Percentiles rank a stretch among this genome's conserved stretches.
These are phyloP conservation scores for Latheticus oryzae DNA, from an alignment of 2,888 invertebrate genomes.

Conservation along the genomic window DNA sequence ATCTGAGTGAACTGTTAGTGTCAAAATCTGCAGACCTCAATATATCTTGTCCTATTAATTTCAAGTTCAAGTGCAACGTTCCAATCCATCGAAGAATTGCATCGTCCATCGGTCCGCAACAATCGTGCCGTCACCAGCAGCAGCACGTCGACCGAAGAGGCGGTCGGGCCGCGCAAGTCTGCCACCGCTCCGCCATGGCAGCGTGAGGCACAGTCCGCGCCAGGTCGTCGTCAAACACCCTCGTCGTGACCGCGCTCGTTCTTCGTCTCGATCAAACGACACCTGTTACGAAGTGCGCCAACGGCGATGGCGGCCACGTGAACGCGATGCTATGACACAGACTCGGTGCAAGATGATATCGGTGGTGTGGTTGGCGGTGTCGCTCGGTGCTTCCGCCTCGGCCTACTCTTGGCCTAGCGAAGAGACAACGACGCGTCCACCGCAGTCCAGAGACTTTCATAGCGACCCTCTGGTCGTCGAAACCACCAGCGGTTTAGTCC, in stretches of 20 bases:
- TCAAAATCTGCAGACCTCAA: too few species aligned
- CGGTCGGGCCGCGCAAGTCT: conserved; percentile 52
- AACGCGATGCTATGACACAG: conserved; percentile 21
- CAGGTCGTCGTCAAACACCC: conserved; percentile 56
- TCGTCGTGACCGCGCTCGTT: conserved; percentile 48
- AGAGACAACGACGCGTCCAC: conserved; percentile 61
- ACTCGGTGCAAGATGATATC: conserved; percentile 33
- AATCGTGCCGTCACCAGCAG: conserved; percentile 5
- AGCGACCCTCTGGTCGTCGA: conserved; percentile 84
- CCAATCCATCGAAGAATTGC: too few species aligned
- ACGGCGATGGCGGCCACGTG: conserved; percentile 49
- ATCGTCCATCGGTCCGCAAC: too few species aligned
- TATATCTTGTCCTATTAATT: too few species aligned
- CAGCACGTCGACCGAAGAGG: conserved; percentile 14
- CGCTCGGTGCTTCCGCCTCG: conserved; percentile 47
- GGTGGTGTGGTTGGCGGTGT: conserved; percentile 44
- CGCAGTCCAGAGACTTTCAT: conserved; percentile 64
- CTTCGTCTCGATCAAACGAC: conserved; percentile 42
- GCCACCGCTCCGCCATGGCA: conserved; percentile 48
- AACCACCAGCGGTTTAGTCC: conserved; percentile 84
- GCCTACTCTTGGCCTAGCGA: conserved; percentile 65
- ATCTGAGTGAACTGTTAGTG: too few species aligned
- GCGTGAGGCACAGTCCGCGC: conserved; percentile 57
- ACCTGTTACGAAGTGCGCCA: conserved; percentile 53
- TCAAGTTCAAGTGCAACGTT: too few species aligned